Evolutionary conservation across 2,888 invertebrate genomes (phyloP), one percentile per base, ranked within the genome.

Genomic region (Silvanus unidentatus): DNA sequence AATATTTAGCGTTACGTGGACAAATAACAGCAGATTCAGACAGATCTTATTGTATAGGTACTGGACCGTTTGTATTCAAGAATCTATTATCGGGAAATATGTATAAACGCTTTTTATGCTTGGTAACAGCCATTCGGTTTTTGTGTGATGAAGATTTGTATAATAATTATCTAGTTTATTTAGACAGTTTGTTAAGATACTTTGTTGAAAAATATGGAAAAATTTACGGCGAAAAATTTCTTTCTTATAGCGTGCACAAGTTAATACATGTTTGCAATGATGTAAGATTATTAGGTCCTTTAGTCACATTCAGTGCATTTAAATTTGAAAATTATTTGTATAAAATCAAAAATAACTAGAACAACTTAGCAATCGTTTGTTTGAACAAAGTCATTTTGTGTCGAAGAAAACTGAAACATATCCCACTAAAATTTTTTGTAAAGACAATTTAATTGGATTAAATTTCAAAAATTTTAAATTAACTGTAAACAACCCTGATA

Each of bases 201-300:
- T 57, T 57, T 43, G 45, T 54, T 12, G 10, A 42, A 16, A 35
- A 39, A 16, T 47, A 41, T 29, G 41, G 15, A 39, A 29, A 42
- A n/a, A 37, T 58, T 15, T 58, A 53, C 34, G 54, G 57, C 10
- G n/a, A 39, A 32, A 27, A 48, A 15, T 42, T 41, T 40, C 12
- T 54, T 8, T 41, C 47, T 11, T 47, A 49, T 28, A 54, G 53
- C 42, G 41, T 55, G 1, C 55, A 54, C 16, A 50, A 49, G 39
- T 39, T 55, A 13, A 42, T 54, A 28, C 52, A 57, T 45, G 28
- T 57, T 6, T 32, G 47, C 1, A 13, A 37, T 15, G 48, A 52
- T 35, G 47, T 44, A 8, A 34, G 45, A 42, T 15, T 15, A 39
- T 34, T 2, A 44, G 37, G 40, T 47, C 27, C 38, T 1, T 38